phyloP scores from a whole-genome alignment of 2,113 vertebrate species.

The Catharus minimus region DNA sequence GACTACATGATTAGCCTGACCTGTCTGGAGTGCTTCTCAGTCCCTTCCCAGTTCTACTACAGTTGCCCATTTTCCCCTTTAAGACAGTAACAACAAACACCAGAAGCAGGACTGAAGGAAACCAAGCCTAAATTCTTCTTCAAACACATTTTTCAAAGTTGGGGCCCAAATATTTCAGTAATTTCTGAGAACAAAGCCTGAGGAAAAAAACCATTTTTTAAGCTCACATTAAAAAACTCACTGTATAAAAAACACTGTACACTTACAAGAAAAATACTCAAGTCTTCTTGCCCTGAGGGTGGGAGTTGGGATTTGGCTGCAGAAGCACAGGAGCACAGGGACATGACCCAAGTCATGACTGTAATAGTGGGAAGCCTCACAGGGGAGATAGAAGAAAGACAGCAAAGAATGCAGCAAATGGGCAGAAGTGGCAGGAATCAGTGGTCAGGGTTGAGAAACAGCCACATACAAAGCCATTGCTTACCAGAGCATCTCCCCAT shows the following conservation, averaged over 20 bases:
- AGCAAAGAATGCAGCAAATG: background rate
- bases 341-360: background rate
- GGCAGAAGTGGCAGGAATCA: background rate
- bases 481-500: background rate
- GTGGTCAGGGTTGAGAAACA: background rate
- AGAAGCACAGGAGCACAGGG: background rate
- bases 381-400: rapidly evolving
- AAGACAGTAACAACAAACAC: background rate
- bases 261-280: background rate
- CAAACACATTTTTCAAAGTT: background rate
- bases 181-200: background rate
- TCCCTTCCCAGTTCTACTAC: background rate
- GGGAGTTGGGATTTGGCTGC: background rate
- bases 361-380: background rate
- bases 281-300: background rate
- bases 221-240: background rate
- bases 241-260: rapidly evolving
- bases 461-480: rapidly evolving
- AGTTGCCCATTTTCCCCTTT: background rate
- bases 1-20: background rate
- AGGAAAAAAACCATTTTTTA: background rate
- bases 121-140: background rate
- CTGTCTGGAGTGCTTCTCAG: background rate
- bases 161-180: background rate
- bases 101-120: background rate